A percentile compares a stretch with the other conserved stretches of the same genome.
Evolutionary conservation across 2,888 invertebrate species (phyloP).

Genomic region (Hydropsyche betteni): DNA sequence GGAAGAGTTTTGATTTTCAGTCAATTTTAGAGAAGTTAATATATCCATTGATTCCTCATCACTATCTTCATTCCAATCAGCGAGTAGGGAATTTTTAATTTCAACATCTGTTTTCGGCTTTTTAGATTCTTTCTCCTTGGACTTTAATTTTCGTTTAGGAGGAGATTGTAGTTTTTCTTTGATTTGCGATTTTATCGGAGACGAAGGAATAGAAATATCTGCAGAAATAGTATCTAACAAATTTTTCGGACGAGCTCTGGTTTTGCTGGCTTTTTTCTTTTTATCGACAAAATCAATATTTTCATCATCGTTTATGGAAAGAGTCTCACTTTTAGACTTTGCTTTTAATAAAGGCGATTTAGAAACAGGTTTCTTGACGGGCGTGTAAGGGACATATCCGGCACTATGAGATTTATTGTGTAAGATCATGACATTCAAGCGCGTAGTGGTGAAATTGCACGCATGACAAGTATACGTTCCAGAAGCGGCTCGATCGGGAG

Average conservation of each 20-base stretch:
- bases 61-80: slow-evolving; percentile 80
- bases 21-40: slow-evolving; percentile 53
- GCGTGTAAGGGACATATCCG: slow-evolving; percentile 63
- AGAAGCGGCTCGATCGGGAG: slow-evolving; percentile 53
- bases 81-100: slow-evolving; percentile 74
- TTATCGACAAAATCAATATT: slow-evolving; percentile 39
- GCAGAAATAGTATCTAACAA: slow-evolving; percentile 20
- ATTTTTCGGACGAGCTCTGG: slow-evolving; percentile 47
- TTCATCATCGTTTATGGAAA: slow-evolving; percentile 50
- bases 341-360: slow-evolving; percentile 52
- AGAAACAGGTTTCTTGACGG: slow-evolving; percentile 55
- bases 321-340: slow-evolving; percentile 29
- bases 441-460: slow-evolving; percentile 72
- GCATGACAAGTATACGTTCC: slow-evolving; percentile 70
- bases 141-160: slow-evolving; percentile 60
- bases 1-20: slow-evolving; percentile 49
- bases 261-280: slow-evolving; percentile 36
- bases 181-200: slow-evolving; percentile 55
- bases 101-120: slow-evolving; percentile 69
- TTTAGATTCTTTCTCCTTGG: slow-evolving; percentile 61
- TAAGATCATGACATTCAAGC: slow-evolving; percentile 77
- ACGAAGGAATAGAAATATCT: slow-evolving; percentile 39
- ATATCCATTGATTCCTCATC: slow-evolving; percentile 58
- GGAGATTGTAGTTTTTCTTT: slow-evolving; percentile 47
- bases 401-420: slow-evolving; percentile 77